These are phyloP conservation scores for Cyclophora albipunctata DNA, from an alignment of 2,888 invertebrate genomes.

Conservation along the genomic window DNA sequence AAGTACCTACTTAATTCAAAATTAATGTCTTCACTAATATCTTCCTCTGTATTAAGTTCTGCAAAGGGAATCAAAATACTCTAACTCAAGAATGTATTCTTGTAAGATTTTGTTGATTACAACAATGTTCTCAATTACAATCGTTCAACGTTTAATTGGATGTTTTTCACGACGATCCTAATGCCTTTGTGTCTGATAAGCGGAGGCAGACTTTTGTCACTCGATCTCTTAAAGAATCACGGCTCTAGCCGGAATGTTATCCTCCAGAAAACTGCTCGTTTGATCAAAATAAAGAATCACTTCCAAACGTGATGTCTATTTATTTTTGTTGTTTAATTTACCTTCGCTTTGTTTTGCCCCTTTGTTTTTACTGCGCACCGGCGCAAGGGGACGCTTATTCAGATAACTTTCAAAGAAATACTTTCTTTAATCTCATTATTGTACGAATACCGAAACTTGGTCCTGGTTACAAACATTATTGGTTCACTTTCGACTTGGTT, in stretches of 20 bases:
- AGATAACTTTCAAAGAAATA: constrained; percentile 44
- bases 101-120: too few species aligned
- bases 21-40: too few species aligned
- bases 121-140: constrained; percentile 8
- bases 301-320: constrained; percentile 41
- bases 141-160: constrained; percentile 23
- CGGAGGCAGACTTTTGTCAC: constrained; percentile 14
- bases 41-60: too few species aligned
- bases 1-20: too few species aligned
- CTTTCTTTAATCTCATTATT: constrained; percentile 46
- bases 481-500: constrained; percentile 20
- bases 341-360: constrained; percentile 38
- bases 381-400: constrained; percentile 32
- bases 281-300: constrained; percentile 34
- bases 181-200: constrained; percentile 20
- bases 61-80: too few species aligned
- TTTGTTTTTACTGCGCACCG: constrained; percentile 44
- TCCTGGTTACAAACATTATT: constrained; percentile 30
- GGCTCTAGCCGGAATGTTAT: constrained; percentile 14
- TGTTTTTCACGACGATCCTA: constrained; percentile 15
- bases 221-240: constrained; percentile 12
- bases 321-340: constrained; percentile 52
- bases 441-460: constrained; percentile 33
- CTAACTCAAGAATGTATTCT: too few species aligned
- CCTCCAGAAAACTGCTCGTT: constrained; percentile 29